Conservation (phyloP, 2,797 vertebrate species). For the Hypotaenidia okinawae region DNA sequence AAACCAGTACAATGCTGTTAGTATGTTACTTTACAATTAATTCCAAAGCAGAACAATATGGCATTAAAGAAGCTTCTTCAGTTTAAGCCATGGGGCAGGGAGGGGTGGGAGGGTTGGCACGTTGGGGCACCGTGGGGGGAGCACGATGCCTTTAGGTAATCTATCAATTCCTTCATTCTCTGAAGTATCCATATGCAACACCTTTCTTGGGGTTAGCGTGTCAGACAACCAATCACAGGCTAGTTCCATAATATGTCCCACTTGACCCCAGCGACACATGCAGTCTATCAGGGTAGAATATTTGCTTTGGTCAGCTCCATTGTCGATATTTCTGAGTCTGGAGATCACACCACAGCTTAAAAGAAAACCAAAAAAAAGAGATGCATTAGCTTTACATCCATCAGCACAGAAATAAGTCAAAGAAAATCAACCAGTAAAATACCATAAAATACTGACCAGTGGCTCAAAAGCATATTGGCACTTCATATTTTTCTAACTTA, state of each 20-base stretch:
- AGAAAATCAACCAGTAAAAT: neutral
- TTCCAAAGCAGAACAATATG: neutral
- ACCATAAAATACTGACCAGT: neutral
- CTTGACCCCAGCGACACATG: constrained; percentile 91
- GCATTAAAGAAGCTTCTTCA: neutral
- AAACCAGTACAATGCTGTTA: neutral
- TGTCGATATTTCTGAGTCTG: constrained; percentile 83
- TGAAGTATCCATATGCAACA: constrained; percentile 12
- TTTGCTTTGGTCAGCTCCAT: constrained; percentile 71
- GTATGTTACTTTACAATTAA: neutral
- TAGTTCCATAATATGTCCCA: constrained; percentile 84
- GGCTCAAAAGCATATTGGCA: neutral
- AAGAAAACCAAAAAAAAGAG: neutral
- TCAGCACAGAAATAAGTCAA: neutral
- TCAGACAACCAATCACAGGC: constrained; percentile 86
- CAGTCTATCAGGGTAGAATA: constrained; percentile 89
- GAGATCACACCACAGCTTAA: constrained; percentile 89
- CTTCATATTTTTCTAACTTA: neutral
- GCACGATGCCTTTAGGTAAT: neutral
- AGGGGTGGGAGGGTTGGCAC: too few relatives aligned
- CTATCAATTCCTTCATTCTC: neutral
- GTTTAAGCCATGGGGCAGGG: too few relatives aligned
- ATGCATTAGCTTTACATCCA: neutral
- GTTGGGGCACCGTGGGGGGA: too few relatives aligned
- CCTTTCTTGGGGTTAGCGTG: constrained; percentile 72